Evolutionary conservation across 92 coral and sea anemone species (phyloP), one percentile per base, ranked within the genome.

Genomic region (Siderastrea radians): DNA sequence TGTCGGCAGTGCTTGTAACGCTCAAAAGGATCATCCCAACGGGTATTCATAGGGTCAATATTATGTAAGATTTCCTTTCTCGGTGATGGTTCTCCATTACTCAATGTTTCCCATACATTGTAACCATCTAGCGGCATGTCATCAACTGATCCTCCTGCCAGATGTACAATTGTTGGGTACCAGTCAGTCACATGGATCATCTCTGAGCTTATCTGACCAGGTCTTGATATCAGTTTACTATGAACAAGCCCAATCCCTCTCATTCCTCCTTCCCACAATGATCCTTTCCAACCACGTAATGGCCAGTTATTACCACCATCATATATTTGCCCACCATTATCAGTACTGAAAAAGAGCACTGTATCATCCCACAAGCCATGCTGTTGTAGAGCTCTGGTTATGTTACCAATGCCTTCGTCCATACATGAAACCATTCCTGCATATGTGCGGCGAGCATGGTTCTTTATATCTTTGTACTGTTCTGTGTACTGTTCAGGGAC

Each of bases 261-360:
- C 61, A 92, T 64, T 6, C 95, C 95, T 0, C 95, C 95, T 64
- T 92, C 95, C 95, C 95, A 92, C 47, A 92, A 49, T 0, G 95
- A 78, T 0, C 81, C 90, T 77, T 92, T 92, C 80, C 90, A 86
- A 17, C 95, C 95, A 8, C 95, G 78, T 44, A 92, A 66, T 11
- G 95, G 95, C 87, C 85, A 92, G 84, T 92, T 92, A 70, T 79
- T 88, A 16, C 90, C 95, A 2, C 90, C 92, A 49, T 46, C 17
- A 7, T 63, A 60, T 15, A 80, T 63, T 58, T 84, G 92, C 11
- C 93, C 95, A 15, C 95, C 95, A 81, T 92, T 92, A 66, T 92
- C 95, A 4, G 93, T 92, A n/a, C 90, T 89, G 66, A 92, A 89
- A 48, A 92, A 68, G 43, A 92, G 77, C 17, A 92, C 90, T 2